Base-by-base conservation (phyloP, 2,888 invertebrate genomes). In the Sinhomidia bicolor region DNA sequence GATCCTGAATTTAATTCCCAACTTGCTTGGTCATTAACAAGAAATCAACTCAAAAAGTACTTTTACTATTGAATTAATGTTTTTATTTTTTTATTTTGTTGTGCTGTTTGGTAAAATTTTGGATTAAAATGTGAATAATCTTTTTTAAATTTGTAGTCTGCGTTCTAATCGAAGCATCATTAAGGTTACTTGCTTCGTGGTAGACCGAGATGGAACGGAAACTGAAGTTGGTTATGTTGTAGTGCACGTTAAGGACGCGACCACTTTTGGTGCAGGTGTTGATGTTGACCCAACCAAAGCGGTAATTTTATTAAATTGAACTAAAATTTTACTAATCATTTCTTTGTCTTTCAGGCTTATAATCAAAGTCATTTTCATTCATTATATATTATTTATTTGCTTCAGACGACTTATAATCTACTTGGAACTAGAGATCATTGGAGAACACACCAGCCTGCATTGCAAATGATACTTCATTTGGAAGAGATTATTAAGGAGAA, bases 1-100 rank as follows among this genome's bases (percentile, higher is more conserved):
- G 90, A 90, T 20, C 90, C 89, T 2, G 78, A 71, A 12, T 89
- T 90, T 54, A 85, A 90, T 32, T 89, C 89, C 9, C 90, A 90
- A 17, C 65, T 90, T 10, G 89, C 88, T 1, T 90, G 90, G 90
- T 78, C 87, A 5, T 47, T 90, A 23, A 29, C 83, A 0, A 26
- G 82, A 32, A 74, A 62, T 17, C 87, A 90, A 36, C 74, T 89
- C 51, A 88, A 57, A 76, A 80, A 81, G 90, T 90, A 85, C 81
- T 84, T 74, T 47, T 23, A 79, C 4, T 23, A 6, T 14, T 78
- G 6, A 6, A 85, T 51, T 1, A 17, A 65, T 26, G n/a, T n/a
- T n/a, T n/a, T n/a, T n/a, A n/a, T n/a, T n/a, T n/a, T n/a, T n/a
- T n/a, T n/a, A n/a, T n/a, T n/a, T n/a, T n/a, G n/a, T n/a, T n/a